Evolutionary conservation across 2,888 invertebrate genomes (phyloP).

Genomic region (Ommatoiulus sabulosus): DNA sequence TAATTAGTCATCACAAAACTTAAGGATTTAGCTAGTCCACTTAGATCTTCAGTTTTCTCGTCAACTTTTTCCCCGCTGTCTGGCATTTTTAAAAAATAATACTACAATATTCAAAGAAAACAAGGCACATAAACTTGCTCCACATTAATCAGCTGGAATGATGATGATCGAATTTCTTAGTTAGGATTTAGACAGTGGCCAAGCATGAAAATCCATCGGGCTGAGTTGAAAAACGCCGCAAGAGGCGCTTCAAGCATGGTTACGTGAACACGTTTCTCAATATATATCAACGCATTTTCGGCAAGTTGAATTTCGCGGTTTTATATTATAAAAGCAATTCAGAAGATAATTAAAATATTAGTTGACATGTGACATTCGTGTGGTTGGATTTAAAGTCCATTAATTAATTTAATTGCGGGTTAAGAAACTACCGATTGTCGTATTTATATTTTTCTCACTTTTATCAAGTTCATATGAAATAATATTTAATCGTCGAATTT

Average conservation of each 20-base stretch:
- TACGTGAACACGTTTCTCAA: neutral
- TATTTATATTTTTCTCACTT: too few species aligned
- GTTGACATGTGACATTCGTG: too few species aligned
- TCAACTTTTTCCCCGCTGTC: neutral
- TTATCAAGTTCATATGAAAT: too few species aligned
- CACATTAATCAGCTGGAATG: constrained; percentile 1
- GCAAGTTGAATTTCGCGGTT: too few species aligned
- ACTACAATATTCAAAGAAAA: neutral
- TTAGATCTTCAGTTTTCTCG: constrained; percentile 16
- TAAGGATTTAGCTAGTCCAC: neutral
- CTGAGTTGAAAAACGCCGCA: neutral
- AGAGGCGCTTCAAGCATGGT: neutral
- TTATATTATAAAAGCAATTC: too few species aligned
- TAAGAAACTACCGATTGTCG: too few species aligned
- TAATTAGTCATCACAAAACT: neutral
- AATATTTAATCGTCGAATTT: too few species aligned
- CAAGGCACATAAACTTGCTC: neutral
- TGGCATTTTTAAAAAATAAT: neutral
- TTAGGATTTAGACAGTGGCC: neutral
- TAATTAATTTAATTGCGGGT: too few species aligned
- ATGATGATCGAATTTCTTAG: too few species aligned
- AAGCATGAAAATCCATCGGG: neutral
- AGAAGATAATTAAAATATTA: too few species aligned
- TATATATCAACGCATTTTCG: too few species aligned
- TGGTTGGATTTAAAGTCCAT: too few species aligned